These are phyloP conservation scores for Monopis laevigella DNA, from an alignment of 2,888 invertebrate genomes.

Conservation along the genomic window DNA sequence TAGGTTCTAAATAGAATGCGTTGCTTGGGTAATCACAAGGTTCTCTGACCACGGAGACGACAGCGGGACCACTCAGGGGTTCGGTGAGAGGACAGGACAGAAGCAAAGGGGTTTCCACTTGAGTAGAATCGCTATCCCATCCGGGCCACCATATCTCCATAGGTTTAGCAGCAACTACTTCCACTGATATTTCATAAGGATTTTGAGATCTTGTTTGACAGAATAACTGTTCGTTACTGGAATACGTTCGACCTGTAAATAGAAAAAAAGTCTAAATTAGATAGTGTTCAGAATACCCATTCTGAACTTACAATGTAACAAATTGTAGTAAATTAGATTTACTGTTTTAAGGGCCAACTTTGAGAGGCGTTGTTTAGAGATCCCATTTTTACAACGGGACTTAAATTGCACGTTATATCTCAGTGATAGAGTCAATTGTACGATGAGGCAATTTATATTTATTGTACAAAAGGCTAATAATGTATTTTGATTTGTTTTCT, in stretches of 20 bases:
- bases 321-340: constrained; percentile 3
- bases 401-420: constrained; percentile 40
- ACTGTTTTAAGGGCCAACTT: constrained; percentile 4
- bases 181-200: constrained; percentile 44
- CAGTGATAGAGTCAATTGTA: no score
- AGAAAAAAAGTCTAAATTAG: constrained; percentile 19
- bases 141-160: constrained; percentile 71
- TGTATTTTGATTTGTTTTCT: no score
- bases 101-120: constrained; percentile 65
- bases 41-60: constrained; percentile 57
- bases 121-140: constrained; percentile 61
- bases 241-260: constrained; percentile 46
- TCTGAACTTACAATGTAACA: constrained; percentile 2
- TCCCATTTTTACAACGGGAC: constrained; percentile 58
- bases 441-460: no score
- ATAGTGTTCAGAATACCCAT: background rate
- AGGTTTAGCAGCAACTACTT: constrained; percentile 66
- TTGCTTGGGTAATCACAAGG: constrained; percentile 59
- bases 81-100: constrained; percentile 71
- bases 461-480: no score
- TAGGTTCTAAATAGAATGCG: constrained; percentile 38
- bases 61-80: constrained; percentile 36
- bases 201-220: constrained; percentile 61
- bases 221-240: constrained; percentile 46
- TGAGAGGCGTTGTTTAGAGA: constrained; percentile 39